Base-by-base conservation (phyloP, 2,113 vertebrate species). In the Onychostoma macrolepis region DNA sequence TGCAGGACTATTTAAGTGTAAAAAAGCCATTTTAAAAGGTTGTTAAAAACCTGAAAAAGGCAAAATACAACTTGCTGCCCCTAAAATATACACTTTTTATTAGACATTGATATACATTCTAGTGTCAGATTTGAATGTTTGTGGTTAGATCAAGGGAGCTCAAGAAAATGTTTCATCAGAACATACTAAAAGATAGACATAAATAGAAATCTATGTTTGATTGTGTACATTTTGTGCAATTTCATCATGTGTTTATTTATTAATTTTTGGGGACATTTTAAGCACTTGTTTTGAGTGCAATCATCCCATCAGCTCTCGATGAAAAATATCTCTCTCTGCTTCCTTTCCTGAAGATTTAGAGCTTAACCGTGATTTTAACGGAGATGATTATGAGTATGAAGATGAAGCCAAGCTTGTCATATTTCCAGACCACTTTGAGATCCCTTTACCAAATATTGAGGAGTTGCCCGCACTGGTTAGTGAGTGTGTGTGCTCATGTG, bases 351-450 rank as follows among this genome's bases (percentile, higher is more conserved):
- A 95, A 99, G 98, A 99, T 96, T 94, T 99, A 94, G 98, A 99
- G 92, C 95, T 96, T 90, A 97, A 96, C 87, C 93, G 96, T 6
- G 97, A 99, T 92, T 95, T 98, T 94, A 99, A 96, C 85, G 96
- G 94, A 61, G 97, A 98, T 69, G 97, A 98, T 93, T 98, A 96
- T 93, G 98, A 99, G 89, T 99, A 96, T 75, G 98, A 99, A 94
- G 98, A 99, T 41, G 98, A 99, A 96, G 98, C 96, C 93, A 99
- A 99, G 93, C 97, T 99, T 19, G 94, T 99, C 92, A 96, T 99
- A 95, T 99, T 99, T 93, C 98, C 98, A 94, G 98, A 99, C 95
- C 97, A 99, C 95, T 99, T 96, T 93, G 98, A 99, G 95, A 99
- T 99, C 92, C 94, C 97, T 63, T 95, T 99, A 90, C 98, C 98